phyloP scores from a whole-genome alignment of 1,140 invertebrate genomes.

The Drosophila parvula region DNA sequence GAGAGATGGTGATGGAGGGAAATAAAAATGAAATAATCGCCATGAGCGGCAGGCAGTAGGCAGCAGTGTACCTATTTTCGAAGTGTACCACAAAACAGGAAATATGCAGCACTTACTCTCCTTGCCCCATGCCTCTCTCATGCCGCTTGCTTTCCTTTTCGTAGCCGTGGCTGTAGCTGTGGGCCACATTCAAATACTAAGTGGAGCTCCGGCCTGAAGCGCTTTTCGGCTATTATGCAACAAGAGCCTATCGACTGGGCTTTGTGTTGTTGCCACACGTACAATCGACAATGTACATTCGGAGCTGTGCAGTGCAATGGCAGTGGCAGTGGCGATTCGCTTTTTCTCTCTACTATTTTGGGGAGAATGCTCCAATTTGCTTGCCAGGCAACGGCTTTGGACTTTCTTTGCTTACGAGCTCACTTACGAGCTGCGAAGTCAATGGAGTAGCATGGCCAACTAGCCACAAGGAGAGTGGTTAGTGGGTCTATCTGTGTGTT shows the following conservation, averaged over 20 bases:
- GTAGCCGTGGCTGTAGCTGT: constrained; percentile 10
- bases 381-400: constrained; percentile 3
- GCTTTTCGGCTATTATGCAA: constrained; percentile 55
- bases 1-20: constrained; percentile 6
- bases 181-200: constrained; percentile 55
- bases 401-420: constrained; percentile 12
- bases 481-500: constrained; percentile 5
- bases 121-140: constrained; percentile 10
- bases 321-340: constrained; percentile 13
- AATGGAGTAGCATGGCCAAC: not conserved
- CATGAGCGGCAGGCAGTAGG: constrained; percentile 1
- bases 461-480: not conserved
- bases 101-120: constrained; percentile 49
- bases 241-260: constrained; percentile 42
- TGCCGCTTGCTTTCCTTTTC: constrained; percentile 38
- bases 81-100: constrained; percentile 50
- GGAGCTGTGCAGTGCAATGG: not conserved
- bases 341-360: constrained; percentile 31
- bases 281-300: constrained; percentile 41
- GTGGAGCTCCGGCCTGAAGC: constrained; percentile 39
- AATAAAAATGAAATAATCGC: constrained; percentile 38
- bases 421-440: constrained; percentile 3
- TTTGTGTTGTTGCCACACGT: constrained; percentile 28
- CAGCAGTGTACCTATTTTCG: constrained; percentile 30
- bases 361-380: constrained; percentile 46